These are phyloP conservation scores for Leuciscus idus DNA, from an alignment of 2,113 vertebrate species.

Conservation along the genomic window DNA sequence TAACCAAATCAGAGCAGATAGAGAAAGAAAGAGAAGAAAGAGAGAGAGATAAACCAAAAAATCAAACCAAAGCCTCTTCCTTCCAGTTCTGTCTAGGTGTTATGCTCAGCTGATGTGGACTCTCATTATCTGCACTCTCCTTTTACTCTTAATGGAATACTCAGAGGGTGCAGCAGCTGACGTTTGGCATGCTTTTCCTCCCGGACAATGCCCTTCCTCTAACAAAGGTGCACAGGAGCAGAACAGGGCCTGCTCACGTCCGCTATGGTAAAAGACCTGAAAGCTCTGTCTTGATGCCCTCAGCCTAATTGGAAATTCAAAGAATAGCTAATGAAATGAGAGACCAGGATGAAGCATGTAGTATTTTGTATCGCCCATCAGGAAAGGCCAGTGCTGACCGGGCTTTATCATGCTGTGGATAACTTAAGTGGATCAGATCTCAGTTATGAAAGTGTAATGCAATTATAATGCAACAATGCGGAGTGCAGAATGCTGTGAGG, in stretches of 20 bases:
- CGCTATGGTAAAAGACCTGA: constrained; percentile 35
- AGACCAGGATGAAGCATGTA: constrained; percentile 52
- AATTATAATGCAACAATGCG: constrained; percentile 63
- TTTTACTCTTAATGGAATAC: constrained; percentile 57
- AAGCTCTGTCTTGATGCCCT: constrained; percentile 40
- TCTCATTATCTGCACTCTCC: constrained; percentile 60
- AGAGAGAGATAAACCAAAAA: constrained; percentile 69
- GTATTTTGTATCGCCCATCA: constrained; percentile 50
- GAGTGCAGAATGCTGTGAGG: constrained; percentile 56
- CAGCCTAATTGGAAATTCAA: constrained; percentile 65
- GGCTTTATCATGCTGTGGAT: constrained; percentile 58
- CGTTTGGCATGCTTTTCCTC: constrained; percentile 38
- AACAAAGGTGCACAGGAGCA: constrained; percentile 43
- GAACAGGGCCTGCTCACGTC: constrained; percentile 44
- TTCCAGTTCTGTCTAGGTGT: constrained; percentile 17
- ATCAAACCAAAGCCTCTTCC: constrained; percentile 9
- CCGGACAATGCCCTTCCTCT: constrained; percentile 32
- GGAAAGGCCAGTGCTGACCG: constrained; percentile 50
- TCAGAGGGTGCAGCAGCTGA: constrained; percentile 14
- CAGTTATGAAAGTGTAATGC: constrained; percentile 63
- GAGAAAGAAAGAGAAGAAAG: constrained; percentile 60
- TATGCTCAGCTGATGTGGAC: constrained; percentile 62
- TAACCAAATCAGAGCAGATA: constrained; percentile 61
- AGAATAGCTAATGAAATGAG: constrained; percentile 62
- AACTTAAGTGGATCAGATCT: constrained; percentile 59